These are phyloP conservation scores for Cheirogaleus medius DNA, from an alignment of 2,113 vertebrate genomes.

Conservation along the genomic window DNA sequence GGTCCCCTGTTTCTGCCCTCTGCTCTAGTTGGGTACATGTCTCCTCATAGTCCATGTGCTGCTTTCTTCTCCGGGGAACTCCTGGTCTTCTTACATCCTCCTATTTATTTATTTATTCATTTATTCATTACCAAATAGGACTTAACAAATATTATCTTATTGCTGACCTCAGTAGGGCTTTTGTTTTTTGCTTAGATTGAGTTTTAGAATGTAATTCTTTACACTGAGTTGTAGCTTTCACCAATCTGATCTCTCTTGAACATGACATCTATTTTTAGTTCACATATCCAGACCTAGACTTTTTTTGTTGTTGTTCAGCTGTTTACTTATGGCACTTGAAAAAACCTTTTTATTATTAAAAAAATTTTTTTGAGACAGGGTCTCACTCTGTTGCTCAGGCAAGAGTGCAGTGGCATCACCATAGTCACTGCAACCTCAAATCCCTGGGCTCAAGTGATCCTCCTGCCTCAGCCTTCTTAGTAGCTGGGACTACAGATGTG, in stretches of 20 bases:
- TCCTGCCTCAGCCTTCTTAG: too few species aligned
- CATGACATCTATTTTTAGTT: background rate
- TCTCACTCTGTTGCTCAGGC: too few species aligned
- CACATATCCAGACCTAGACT: background rate
- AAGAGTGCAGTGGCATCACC: too few species aligned
- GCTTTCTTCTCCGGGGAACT: background rate
- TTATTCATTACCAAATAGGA: conserved; percentile 9
- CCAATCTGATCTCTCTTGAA: background rate
- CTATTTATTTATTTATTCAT: background rate
- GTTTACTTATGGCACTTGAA: background rate
- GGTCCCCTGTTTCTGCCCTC: background rate
- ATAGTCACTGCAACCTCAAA: too few species aligned
- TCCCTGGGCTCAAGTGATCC: too few species aligned
- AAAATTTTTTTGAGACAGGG: background rate
- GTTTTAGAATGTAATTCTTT: background rate
- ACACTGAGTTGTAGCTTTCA: background rate
- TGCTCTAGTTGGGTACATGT: background rate
- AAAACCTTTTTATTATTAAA: conserved; percentile 3
- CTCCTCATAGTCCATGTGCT: background rate
- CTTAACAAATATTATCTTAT: background rate
- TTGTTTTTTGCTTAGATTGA: background rate
- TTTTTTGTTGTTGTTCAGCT: background rate
- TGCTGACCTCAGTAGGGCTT: background rate
- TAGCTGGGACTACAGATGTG: too few species aligned
- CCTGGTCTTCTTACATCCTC: background rate